A percentile compares a stretch with the other conserved stretches of the same genome.
Evolutionary conservation across 2,888 invertebrate genomes (phyloP).

Genomic region (Hemistola chrysoprasaria): DNA sequence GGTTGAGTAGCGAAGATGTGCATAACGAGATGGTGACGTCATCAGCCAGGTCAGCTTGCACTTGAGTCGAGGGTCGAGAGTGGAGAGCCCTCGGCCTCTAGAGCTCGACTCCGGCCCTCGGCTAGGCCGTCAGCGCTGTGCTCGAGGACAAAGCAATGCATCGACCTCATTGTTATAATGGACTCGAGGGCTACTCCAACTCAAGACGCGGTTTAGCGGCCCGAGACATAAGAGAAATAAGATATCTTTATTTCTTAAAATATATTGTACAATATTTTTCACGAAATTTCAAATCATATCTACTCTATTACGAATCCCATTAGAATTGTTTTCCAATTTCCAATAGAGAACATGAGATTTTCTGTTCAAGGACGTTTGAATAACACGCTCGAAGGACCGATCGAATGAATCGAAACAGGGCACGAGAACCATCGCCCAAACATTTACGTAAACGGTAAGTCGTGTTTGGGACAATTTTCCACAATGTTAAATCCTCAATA

Average conservation of each 20-base stretch:
- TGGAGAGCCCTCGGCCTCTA: too few species aligned
- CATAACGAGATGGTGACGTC: slow-evolving; percentile 32
- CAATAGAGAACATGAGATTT: slow-evolving; percentile 11
- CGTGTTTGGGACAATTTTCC: slow-evolving; percentile 16
- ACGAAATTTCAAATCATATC: too few species aligned
- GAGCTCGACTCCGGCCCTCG: too few species aligned
- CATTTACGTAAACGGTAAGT: slow-evolving; percentile 4
- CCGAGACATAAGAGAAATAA: too few species aligned
- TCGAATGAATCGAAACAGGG: slow-evolving; percentile 2
- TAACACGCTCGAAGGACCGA: slow-evolving; percentile 12
- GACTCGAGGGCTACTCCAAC: background rate
- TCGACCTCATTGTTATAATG: background rate
- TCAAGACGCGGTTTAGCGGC: background rate
- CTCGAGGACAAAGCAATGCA: slow-evolving; percentile 13
- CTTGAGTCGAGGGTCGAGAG: background rate
- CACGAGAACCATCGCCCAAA: background rate
- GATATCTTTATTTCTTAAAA: too few species aligned
- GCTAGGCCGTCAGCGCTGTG: too few species aligned
- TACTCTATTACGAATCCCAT: background rate
- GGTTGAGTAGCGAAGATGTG: slow-evolving; percentile 31
- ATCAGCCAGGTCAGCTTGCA: slow-evolving; percentile 17
- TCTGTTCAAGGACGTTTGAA: slow-evolving; percentile 16
- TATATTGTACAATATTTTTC: too few species aligned
- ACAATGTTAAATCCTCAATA: slow-evolving; percentile 18
- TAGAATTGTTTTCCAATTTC: slow-evolving; percentile 1